Evolutionary conservation across 2,797 vertebrate genomes (phyloP).

Genomic region (Okamejei kenojei): DNA sequence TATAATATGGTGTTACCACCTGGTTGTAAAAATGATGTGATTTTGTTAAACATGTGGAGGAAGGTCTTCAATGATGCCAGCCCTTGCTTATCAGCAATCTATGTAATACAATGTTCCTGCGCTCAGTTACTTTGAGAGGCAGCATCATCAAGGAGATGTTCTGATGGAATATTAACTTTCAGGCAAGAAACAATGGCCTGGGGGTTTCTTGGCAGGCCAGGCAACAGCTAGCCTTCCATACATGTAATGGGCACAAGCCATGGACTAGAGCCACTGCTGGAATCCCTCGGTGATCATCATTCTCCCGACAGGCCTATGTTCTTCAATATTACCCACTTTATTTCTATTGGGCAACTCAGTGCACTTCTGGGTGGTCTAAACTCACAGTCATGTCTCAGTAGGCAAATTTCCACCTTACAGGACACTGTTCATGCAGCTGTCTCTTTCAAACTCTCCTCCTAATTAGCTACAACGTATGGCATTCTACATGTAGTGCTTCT

Average conservation of each 20-base stretch:
- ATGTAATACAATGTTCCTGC: not conserved
- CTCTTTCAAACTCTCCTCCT: not conserved
- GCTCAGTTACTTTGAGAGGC: no score
- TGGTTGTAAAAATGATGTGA: not conserved
- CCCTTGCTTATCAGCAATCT: not conserved
- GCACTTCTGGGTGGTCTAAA: conserved; percentile 22
- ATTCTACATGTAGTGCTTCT: not conserved
- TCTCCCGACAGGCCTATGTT: not conserved
- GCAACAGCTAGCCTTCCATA: not conserved
- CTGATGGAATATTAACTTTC: not conserved
- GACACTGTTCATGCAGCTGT: not conserved
- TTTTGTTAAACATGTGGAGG: no score
- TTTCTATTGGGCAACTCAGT: not conserved
- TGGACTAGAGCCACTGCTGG: not conserved
- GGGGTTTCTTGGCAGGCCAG: not conserved
- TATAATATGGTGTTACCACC: not conserved
- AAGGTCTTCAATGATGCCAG: not conserved
- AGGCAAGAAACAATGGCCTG: not conserved
- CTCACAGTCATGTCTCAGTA: not conserved
- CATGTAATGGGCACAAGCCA: not conserved
- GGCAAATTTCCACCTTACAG: not conserved
- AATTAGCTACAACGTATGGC: not conserved
- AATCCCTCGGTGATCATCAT: not conserved
- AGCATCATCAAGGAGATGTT: not conserved
- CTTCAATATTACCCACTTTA: not conserved